A percentile compares a stretch with the other conserved stretches of the same genome.
These are phyloP conservation scores for Eudemis profundana DNA, from an alignment of 2,888 invertebrate species.

Conservation along the genomic window DNA sequence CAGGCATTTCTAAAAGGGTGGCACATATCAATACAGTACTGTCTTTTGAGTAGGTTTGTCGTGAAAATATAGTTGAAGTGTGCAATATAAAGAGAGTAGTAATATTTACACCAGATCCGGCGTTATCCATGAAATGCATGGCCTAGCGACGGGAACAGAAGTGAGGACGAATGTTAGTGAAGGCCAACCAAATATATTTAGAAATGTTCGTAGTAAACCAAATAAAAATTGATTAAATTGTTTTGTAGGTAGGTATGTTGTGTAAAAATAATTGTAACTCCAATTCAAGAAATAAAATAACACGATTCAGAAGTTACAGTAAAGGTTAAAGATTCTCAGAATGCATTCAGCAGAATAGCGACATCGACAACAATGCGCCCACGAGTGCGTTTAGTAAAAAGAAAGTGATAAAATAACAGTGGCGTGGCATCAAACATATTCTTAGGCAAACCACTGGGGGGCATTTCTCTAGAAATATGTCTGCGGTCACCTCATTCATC, in stretches of 20 bases:
- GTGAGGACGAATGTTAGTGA: constrained; percentile 78
- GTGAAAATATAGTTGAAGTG: constrained; percentile 72
- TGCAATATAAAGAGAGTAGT: constrained; percentile 76
- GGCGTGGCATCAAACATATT: too few relatives aligned
- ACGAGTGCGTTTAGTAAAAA: constrained; percentile 66
- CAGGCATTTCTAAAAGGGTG: constrained; percentile 56
- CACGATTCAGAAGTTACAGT: constrained; percentile 32
- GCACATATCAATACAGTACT: constrained; percentile 55
- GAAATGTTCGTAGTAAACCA: neutral
- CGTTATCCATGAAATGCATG: constrained; percentile 96
- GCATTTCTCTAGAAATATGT: too few relatives aligned
- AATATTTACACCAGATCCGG: constrained; percentile 95
- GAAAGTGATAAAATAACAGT: too few relatives aligned
- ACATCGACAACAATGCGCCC: constrained; percentile 75
- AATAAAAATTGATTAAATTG: constrained; percentile 5
- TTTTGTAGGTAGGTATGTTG: constrained; percentile 32
- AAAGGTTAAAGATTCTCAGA: constrained; percentile 55
- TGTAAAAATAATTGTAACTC: constrained; percentile 17
- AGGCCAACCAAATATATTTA: constrained; percentile 29
- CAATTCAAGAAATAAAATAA: constrained; percentile 13
- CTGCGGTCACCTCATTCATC: too few relatives aligned
- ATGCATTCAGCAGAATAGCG: constrained; percentile 69
- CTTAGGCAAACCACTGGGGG: too few relatives aligned
- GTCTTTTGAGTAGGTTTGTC: constrained; percentile 50
- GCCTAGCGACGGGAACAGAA: constrained; percentile 87